A percentile compares a stretch with the other conserved stretches of the same genome.
Evolutionary conservation across 2,797 vertebrate species (phyloP).

Genomic region (Cephalopachus bancanus): DNA sequence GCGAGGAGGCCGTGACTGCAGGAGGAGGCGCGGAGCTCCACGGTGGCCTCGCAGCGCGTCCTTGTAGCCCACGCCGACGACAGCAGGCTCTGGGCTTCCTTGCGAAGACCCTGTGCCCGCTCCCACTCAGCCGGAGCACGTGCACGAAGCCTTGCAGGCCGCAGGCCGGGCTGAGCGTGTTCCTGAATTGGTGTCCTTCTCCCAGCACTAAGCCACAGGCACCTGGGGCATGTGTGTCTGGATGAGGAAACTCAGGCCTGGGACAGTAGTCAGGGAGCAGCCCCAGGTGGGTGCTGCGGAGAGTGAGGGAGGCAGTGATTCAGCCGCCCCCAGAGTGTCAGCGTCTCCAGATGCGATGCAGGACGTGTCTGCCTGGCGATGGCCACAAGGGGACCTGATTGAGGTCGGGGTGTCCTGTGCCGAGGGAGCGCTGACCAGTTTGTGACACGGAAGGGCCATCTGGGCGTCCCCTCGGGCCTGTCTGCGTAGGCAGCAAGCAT

Average conservation of each 20-base stretch:
- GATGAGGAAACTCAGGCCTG: background rate
- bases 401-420: background rate
- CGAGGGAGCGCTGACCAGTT: no score
- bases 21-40: background rate
- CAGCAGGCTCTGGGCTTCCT: background rate
- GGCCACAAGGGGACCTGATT: background rate
- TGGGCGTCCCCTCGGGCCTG: no score
- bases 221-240: background rate
- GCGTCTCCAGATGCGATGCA: no score
- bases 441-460: no score
- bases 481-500: no score
- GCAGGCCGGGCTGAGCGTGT: no score
- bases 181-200: background rate
- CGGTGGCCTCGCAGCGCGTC: background rate
- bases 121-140: accelerated
- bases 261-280: no score
- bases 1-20: background rate
- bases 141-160: background rate
- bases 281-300: no score
- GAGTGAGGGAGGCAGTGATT: background rate
- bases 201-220: no score
- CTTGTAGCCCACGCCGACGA: no score
- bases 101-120: background rate
- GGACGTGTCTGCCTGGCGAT: background rate
- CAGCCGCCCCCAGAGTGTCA: background rate